Base-by-base conservation (phyloP, 2,113 vertebrate species). In the Ornithorhynchus anatinus region DNA sequence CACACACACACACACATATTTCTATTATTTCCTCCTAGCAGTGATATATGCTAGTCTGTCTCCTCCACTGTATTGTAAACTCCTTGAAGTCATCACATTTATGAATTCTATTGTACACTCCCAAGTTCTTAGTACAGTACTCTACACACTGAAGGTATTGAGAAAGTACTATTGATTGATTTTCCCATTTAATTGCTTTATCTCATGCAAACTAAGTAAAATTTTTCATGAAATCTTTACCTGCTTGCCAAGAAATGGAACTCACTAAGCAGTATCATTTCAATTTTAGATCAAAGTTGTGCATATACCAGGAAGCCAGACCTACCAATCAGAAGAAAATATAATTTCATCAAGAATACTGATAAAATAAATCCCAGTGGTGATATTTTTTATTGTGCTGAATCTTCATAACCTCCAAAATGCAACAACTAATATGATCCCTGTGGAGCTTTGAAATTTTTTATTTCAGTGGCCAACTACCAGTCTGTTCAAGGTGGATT, bases 371-470 rank as follows among this genome's bases (percentile, higher is more conserved):
- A n/a, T 16, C 13, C 33, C 35, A 29, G 23, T 25, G 32, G 29
- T 4, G 1, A 20, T 32, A 23, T 47, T 62, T 62, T 48, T 62
- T 16, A 23, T 10, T 8, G 39, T 14, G 8, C n/a, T 63, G 3
- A 3, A n/a, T 80, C 80, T 86, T 76, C 69, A 32, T 27, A 59
- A 4, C 11, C 43, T 50, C 38, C 8, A 60, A 11, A 36, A 25
- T 37, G 12, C 25, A 6, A 3, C 57, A 33, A 35, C 44, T 52
- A 31, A 1, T 23, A 33, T 53, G 25, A 79, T 7, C 7, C n/a
- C 14, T 33, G 2, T 1, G 15, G 15, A 11, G 13, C n/a, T 71
- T 63, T 62, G 3, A 3, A 43, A 67, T 48, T 12, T n/a, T 23
- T 32, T 44, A 31, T 6, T 15, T 4, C 5, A 29, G 0, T 19